Evolutionary conservation across 1,140 invertebrate species (phyloP).

Genomic region (Drosophila lacteicornis): DNA sequence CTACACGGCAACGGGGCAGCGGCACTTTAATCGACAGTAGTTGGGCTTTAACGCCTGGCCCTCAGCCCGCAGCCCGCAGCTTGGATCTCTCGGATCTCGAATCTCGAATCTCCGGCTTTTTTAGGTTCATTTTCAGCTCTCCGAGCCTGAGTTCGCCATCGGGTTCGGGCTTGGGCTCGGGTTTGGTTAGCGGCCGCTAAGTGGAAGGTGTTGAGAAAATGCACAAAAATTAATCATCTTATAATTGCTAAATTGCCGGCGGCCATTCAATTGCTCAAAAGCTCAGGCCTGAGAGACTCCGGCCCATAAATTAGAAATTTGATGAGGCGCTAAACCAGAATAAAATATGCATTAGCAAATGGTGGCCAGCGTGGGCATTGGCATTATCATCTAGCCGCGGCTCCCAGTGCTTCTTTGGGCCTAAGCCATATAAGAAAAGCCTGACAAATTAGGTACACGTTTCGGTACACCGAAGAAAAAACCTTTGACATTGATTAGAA

Average conservation of each 20-base stretch:
- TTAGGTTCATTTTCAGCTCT: slow-evolving; percentile 14
- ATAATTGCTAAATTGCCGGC: slow-evolving; percentile 79
- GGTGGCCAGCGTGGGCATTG: slow-evolving; percentile 39
- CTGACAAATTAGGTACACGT: slow-evolving; percentile 45
- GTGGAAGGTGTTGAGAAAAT: slow-evolving; percentile 83
- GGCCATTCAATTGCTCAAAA: slow-evolving; percentile 52
- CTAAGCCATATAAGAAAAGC: slow-evolving; percentile 28
- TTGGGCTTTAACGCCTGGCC: slow-evolving; percentile 72
- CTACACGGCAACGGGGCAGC: slow-evolving; percentile 63
- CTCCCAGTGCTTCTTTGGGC: slow-evolving; percentile 1
- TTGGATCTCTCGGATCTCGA: neutral
- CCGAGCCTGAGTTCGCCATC: neutral
- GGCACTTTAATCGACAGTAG: slow-evolving; percentile 82
- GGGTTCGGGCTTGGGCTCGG: slow-evolving; percentile 24
- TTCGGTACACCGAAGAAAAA: slow-evolving; percentile 13
- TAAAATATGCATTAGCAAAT: slow-evolving; percentile 51
- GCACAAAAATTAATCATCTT: slow-evolving; percentile 82
- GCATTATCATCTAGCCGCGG: too few species aligned
- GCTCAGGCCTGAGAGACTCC: slow-evolving; percentile 38
- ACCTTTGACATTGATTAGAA: too few species aligned
- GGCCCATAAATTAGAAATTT: slow-evolving; percentile 52
- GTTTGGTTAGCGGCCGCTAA: slow-evolving; percentile 57
- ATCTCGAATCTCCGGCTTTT: neutral
- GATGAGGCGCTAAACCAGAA: slow-evolving; percentile 59
- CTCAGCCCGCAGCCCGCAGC: slow-evolving; percentile 20